phyloP scores from a whole-genome alignment of 2,797 vertebrate genomes.

The Chanos chanos region DNA sequence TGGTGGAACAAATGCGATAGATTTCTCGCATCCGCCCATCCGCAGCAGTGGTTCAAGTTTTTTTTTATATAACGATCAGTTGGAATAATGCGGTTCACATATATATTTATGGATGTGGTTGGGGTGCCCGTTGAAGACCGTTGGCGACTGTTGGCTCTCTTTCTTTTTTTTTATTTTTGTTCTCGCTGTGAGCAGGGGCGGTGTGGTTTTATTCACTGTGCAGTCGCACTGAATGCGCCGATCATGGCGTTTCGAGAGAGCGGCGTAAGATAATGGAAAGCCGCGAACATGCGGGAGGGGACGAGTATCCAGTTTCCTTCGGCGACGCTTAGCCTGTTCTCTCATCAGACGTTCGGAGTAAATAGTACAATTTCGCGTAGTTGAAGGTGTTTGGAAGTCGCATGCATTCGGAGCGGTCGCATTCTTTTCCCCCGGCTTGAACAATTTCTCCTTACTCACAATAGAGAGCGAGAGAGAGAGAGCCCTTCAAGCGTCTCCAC shows the following conservation, averaged over 20 bases:
- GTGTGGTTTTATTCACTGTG: no score
- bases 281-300: conserved; percentile 13
- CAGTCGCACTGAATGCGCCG: conserved; percentile 25
- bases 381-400: no score
- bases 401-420: no score
- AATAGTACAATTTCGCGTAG: no score
- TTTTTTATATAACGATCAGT: background rate
- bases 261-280: conserved; percentile 58
- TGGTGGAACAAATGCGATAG: conserved; percentile 45
- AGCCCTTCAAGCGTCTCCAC: background rate
- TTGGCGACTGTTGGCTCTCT: no score
- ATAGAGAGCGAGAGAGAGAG: no score
- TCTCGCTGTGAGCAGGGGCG: no score
- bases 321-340: background rate
- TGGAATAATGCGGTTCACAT: conserved; percentile 3
- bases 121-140: no score
- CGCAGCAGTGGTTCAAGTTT: conserved; percentile 16
- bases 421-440: no score
- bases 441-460: no score
- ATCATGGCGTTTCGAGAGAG: conserved; percentile 59
- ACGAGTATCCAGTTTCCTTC: conserved; percentile 25
- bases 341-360: no score
- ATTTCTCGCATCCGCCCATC: conserved; percentile 50
- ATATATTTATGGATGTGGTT: conserved; percentile 3
- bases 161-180: no score